Conservation (phyloP, 1,140 invertebrate genomes). For the Leptinotarsa defecta region DNA sequence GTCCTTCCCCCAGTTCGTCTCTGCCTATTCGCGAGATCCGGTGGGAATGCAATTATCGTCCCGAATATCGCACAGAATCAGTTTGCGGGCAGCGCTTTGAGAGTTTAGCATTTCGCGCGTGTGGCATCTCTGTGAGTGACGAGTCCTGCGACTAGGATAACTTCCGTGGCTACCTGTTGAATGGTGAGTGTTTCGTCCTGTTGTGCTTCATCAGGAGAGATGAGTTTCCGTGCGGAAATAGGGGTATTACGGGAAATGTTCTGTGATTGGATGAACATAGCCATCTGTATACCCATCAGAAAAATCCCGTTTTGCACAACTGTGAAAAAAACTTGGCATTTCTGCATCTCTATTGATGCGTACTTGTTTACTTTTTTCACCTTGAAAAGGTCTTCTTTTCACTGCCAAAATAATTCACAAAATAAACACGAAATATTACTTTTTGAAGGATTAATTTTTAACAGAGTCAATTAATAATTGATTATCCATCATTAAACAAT, state of each 20-base stretch:
- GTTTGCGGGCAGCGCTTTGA: slow-evolving; percentile 1
- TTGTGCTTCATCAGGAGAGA: not conserved
- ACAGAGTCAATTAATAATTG: too few species aligned
- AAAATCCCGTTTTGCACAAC: not conserved
- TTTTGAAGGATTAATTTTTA: too few species aligned
- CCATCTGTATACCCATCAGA: not conserved
- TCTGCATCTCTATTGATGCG: not conserved
- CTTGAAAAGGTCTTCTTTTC: too few species aligned
- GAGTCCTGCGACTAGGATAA: not conserved
- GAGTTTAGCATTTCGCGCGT: not conserved
- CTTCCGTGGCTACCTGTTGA: slow-evolving; percentile 7
- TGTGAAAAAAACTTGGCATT: not conserved
- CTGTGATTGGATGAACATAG: too few species aligned
- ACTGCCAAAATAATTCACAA: too few species aligned
- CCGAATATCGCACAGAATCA: not conserved
- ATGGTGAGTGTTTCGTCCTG: slow-evolving; percentile 8
- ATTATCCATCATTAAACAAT: too few species aligned
- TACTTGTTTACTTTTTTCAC: not conserved
- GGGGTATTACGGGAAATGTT: too few species aligned
- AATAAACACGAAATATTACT: too few species aligned
- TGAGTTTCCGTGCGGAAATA: too few species aligned
- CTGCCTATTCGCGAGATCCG: slow-evolving; percentile 18
- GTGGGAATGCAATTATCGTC: not conserved
- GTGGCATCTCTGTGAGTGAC: not conserved
- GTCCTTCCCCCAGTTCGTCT: slow-evolving; percentile 11